These are phyloP conservation scores for Podarcis muralis DNA, from an alignment of 2,113 vertebrate genomes.

Conservation along the genomic window DNA sequence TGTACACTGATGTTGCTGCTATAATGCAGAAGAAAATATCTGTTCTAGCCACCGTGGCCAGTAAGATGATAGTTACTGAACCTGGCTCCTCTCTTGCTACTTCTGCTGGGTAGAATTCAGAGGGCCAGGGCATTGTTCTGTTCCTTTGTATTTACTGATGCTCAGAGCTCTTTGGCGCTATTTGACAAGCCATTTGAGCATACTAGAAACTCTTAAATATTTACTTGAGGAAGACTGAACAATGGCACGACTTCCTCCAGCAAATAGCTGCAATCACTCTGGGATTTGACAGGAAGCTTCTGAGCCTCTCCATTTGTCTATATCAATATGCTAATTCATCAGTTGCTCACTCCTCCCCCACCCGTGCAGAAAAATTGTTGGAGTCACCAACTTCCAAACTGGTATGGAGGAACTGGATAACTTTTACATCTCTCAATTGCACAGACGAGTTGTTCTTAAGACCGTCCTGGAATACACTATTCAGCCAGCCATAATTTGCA, in stretches of 20 bases:
- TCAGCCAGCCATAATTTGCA: too few species aligned
- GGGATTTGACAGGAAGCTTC: neutral
- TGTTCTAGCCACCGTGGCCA: too few species aligned
- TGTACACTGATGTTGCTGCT: neutral
- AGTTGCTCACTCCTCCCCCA: too few species aligned
- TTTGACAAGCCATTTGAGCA: neutral
- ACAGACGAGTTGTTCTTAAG: neutral
- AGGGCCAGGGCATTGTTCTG: neutral
- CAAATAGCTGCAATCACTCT: neutral
- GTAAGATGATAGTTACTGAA: neutral
- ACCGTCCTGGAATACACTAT: neutral
- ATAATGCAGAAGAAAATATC: neutral
- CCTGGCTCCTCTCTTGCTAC: neutral
- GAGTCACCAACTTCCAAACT: neutral
- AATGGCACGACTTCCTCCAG: neutral
- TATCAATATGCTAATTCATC: neutral
- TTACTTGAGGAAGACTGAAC: neutral
- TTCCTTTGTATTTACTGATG: neutral
- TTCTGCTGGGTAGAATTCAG: too few species aligned
- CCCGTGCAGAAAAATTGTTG: neutral
- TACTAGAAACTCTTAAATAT: neutral
- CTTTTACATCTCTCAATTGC: neutral
- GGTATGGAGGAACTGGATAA: neutral
- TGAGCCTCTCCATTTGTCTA: neutral
- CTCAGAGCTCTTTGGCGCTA: neutral